Base-by-base conservation (phyloP, 2,888 invertebrate species). In the Toxonevra muliebris region DNA sequence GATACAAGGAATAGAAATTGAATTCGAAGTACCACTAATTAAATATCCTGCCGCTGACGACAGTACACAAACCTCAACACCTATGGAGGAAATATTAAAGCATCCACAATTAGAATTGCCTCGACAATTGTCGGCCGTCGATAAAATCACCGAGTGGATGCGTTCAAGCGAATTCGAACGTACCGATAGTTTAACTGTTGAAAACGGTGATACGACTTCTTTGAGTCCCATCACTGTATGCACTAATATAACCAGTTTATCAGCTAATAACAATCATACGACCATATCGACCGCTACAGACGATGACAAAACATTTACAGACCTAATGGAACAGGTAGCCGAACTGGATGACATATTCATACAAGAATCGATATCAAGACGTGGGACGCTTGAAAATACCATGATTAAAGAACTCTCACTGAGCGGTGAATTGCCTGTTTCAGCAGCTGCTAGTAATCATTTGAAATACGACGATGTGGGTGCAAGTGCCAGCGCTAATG, bases 311-410 rank as follows among this genome's bases (percentile, higher is more conserved):
- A 89, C 89, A 15, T 87, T 91, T 12, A 89, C 90, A 79, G 91
- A 92, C 69, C 82, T 92, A 0, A 86, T 92, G 13, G 89, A 90
- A 60, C 90, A 92, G 77, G 91, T 92, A 19, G 91, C 91, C 7
- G 92, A 93, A 76, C 82, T 92, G 17, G 92, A 92, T 79, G 91
- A 92, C 79, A 92, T 92, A 59, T 92, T 92, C 78, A 92, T 92
- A 78, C 89, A 90, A 0, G 91, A 91, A 69, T 90, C 89, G 55
- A 89, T 90, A 60, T 88, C 89, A 2, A 88, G 91, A 1, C 80
- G 91, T n/a, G 86, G 86, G 69, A 87, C 86, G 1, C 75, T 80
- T 1, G 78, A 83, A 13, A 82, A 79, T 63, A 75, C 79, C 0
- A 69, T 79, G 1, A 71, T 80, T 4, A 80, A 82, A 69, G 82